Evolutionary conservation across 2,113 vertebrate genomes (phyloP).

Genomic region (Plestiodon gilberti): DNA sequence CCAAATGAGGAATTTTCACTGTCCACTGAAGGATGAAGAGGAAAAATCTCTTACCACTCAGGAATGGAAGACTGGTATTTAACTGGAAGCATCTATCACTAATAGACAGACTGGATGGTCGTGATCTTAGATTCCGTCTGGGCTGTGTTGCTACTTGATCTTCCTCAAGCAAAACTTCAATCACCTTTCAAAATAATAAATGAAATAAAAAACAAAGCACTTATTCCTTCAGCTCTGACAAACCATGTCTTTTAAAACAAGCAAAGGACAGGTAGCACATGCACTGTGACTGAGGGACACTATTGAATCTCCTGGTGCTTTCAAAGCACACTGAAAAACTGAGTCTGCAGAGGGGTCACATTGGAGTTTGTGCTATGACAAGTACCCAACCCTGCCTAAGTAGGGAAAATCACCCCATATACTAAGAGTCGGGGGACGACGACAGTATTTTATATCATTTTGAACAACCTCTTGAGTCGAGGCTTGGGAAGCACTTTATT

Average conservation of each 20-base stretch:
- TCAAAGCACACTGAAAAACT: not conserved
- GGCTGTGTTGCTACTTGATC: conserved; percentile 79
- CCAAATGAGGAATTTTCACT: not conserved
- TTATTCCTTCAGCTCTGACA: not conserved
- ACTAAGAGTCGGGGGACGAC: not conserved
- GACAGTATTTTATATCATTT: not conserved
- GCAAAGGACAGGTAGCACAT: not conserved
- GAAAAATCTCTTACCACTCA: conserved; percentile 82
- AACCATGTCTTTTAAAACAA: not conserved
- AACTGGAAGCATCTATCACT: conserved; percentile 86
- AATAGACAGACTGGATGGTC: conserved; percentile 78
- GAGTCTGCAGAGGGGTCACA: not conserved
- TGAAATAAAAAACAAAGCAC: not conserved
- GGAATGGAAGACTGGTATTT: conserved; percentile 87
- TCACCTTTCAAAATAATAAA: conserved; percentile 82
- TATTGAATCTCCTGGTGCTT: not conserved
- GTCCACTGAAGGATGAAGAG: not conserved
- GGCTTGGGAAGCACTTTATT: too few relatives aligned
- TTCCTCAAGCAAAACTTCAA: conserved; percentile 91
- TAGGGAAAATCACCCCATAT: not conserved
- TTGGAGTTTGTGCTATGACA: not conserved
- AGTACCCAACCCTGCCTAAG: not conserved
- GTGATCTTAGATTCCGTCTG: conserved; percentile 66
- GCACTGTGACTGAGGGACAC: not conserved
- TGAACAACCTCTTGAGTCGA: too few relatives aligned